phyloP scores from a whole-genome alignment of 2,888 invertebrate genomes.

The Eudemis profundana region DNA sequence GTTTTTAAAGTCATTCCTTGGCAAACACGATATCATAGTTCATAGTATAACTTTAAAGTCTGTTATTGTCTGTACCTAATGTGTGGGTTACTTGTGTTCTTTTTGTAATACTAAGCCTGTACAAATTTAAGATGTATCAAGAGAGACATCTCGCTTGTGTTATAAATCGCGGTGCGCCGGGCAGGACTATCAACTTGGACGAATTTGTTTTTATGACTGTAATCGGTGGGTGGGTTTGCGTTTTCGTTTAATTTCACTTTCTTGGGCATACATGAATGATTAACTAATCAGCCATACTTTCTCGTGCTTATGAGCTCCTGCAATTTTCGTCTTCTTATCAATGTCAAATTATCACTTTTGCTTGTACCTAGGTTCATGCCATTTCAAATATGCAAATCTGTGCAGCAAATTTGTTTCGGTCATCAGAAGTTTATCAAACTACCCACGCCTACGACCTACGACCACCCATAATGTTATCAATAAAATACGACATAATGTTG shows the following conservation, averaged over 20 bases:
- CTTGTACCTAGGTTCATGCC: no score
- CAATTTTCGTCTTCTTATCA: neutral
- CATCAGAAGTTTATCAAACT: constrained; percentile 4
- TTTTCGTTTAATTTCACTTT: constrained; percentile 52
- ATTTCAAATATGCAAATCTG: neutral
- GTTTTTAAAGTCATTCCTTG: constrained; percentile 18
- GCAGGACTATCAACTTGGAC: constrained; percentile 73
- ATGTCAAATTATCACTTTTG: no score
- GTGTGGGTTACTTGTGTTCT: neutral
- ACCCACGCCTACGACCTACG: constrained; percentile 12
- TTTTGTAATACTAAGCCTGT: constrained; percentile 15
- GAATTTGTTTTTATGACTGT: constrained; percentile 80
- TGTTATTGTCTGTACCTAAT: neutral
- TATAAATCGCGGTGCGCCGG: constrained; percentile 76
- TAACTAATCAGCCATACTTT: constrained; percentile 3
- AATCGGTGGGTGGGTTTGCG: constrained; percentile 80
- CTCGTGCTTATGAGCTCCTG: neutral
- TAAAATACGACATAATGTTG: neutral
- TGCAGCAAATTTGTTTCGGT: neutral
- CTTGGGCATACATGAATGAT: constrained; percentile 8
- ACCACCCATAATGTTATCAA: constrained; percentile 1
- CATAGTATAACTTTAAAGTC: constrained; percentile 20
- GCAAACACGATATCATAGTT: constrained; percentile 3
- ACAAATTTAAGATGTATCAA: constrained; percentile 60
- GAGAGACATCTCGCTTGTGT: constrained; percentile 71